Evolutionary conservation across 1,140 invertebrate genomes (phyloP), one percentile per base, ranked within the genome.

Genomic region (Lepidurus apus): DNA sequence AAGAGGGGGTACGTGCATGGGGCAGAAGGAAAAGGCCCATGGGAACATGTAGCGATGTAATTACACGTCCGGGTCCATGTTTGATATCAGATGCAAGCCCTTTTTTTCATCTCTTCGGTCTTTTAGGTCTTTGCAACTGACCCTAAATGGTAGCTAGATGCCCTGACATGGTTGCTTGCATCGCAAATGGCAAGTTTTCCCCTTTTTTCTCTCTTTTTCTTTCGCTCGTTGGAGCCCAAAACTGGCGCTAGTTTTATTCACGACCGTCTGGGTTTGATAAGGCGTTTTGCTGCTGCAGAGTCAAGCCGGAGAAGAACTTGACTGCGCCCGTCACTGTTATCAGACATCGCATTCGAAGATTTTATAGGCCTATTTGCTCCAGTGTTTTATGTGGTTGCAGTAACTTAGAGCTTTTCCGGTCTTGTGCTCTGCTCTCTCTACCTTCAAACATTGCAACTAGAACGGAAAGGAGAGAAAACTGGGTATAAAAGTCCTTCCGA

Each of bases 281-380:
- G n/a, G 21, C 17, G 21, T 65, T 13, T 65, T 65, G 21, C n/a
- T 21, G n/a, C 53, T 1, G n/a, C n/a, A n/a, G n/a, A n/a, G n/a
- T n/a, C n/a, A 4, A 65, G 21, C 9, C 21, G 6, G 4, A 65
- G 17, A n/a, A 65, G 21, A 17, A 17, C 8, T 13, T 7, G 53
- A 9, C 8, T 65, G 4, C 53, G 4, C 53, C 21, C 53, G 6
- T 65, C 17, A 21, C 21, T 7, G 53, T 13, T 65, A 13, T 13
- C 9, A 65, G 53, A 6, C 53, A 7, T 21, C 6, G 6, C 17
- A 11, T 65, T 65, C 13, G 2, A 21, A 21, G 9, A 65, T 65
- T 65, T 65, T 65, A 65, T 65, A 65, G 53, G 53, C 53, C 53
- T 65, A 65, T 65, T 65, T 65, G 34, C 34, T 34, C 34, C 34